Evolutionary conservation across 2,888 invertebrate genomes (phyloP).

Genomic region (Mythimna lalbum): DNA sequence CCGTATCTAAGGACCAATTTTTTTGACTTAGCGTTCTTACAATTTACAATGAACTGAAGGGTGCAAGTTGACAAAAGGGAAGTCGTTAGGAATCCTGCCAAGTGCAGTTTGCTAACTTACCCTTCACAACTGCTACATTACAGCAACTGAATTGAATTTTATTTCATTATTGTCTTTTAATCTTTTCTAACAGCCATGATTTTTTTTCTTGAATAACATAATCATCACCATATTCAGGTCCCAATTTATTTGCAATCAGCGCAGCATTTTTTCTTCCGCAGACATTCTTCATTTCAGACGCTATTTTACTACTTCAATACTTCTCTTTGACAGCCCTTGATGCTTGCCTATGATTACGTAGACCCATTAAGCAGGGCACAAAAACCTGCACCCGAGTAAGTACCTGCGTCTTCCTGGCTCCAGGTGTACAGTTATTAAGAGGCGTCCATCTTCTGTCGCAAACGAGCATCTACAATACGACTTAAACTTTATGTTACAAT

Average conservation of each 20-base stretch:
- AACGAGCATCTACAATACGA: conserved; percentile 38
- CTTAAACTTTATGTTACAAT: conserved; percentile 36
- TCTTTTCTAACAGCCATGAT: not conserved
- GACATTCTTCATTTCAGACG: no score
- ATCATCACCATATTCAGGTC: not conserved
- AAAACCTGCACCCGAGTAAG: conserved; percentile 49
- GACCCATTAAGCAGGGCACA: conserved; percentile 51
- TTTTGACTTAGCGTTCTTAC: not conserved
- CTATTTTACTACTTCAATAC: not conserved
- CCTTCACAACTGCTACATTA: not conserved
- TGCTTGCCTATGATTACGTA: conserved; percentile 34
- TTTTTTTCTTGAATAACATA: not conserved
- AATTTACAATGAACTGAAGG: not conserved
- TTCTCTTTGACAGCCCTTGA: conserved; percentile 23
- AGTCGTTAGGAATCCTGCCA: not conserved
- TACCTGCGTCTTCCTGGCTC: conserved; percentile 34
- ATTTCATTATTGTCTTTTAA: not conserved
- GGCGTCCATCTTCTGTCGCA: conserved; percentile 47
- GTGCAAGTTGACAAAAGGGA: not conserved
- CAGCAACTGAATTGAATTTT: not conserved
- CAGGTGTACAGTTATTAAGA: conserved; percentile 60
- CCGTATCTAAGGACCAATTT: conserved; percentile 15
- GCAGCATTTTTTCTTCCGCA: not conserved
- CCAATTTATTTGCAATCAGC: not conserved
- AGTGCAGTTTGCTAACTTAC: not conserved